These are phyloP conservation scores for Rhaphigaster nebulosa DNA, from an alignment of 2,888 invertebrate genomes.

Conservation along the genomic window DNA sequence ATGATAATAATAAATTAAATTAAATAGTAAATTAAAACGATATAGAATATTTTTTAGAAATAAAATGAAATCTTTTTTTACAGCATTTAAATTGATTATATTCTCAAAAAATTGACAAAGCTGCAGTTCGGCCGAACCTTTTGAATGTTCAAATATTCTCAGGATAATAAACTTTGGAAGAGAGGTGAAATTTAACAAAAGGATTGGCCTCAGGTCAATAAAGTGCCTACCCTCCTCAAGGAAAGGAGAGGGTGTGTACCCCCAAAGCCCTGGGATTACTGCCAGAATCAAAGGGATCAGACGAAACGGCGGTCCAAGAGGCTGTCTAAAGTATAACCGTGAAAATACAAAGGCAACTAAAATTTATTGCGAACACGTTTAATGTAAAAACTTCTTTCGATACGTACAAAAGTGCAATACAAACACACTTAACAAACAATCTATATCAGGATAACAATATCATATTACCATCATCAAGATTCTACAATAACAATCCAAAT, in stretches of 20 bases:
- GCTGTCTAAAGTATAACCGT: neutral
- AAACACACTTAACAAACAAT: too few relatives aligned
- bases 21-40: too few relatives aligned
- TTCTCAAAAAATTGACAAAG: too few relatives aligned
- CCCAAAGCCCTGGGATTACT: neutral
- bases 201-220: neutral
- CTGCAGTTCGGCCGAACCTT: neutral
- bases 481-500: too few relatives aligned
- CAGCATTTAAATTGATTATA: too few relatives aligned
- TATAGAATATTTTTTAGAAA: too few relatives aligned
- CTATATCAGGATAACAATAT: too few relatives aligned
- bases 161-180: neutral
- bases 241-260: neutral
- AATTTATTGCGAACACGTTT: neutral
- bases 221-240: neutral
- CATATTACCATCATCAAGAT: too few relatives aligned
- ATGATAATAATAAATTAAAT: too few relatives aligned
- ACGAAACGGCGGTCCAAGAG: neutral
- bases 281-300: slow-evolving; percentile 8
- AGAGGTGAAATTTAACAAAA: slow-evolving; percentile 14
- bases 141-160: neutral
- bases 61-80: too few relatives aligned
- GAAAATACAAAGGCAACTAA: neutral
- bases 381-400: neutral
- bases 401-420: too few relatives aligned